These are phyloP conservation scores for Operophtera brumata DNA, from an alignment of 2,888 invertebrate species.

Conservation along the genomic window DNA sequence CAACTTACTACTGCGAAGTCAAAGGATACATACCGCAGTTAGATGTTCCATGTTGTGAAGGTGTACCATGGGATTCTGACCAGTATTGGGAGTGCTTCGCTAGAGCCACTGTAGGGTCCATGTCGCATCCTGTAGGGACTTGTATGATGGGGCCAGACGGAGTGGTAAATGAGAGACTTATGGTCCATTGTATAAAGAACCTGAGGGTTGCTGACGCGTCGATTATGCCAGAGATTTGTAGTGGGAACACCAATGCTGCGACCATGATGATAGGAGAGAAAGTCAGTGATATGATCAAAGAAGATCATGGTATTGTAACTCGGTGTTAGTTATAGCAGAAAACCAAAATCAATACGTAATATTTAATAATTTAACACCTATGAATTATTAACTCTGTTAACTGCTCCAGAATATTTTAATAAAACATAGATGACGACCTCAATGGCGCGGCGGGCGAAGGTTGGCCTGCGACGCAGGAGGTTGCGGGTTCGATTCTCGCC, in stretches of 20 bases:
- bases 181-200: conserved; percentile 53
- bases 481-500: too few relatives aligned
- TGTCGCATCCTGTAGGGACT: conserved; percentile 81
- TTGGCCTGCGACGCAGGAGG: too few relatives aligned
- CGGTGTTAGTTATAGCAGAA: not conserved
- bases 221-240: conserved; percentile 61
- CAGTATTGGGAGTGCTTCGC: conserved; percentile 84
- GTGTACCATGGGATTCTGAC: conserved; percentile 72
- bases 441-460: too few relatives aligned
- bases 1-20: conserved; percentile 52
- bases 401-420: too few relatives aligned
- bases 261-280: conserved; percentile 73
- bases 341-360: too few relatives aligned
- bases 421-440: too few relatives aligned
- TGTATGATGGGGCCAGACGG: conserved; percentile 63
- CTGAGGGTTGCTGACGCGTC: conserved; percentile 67
- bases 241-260: conserved; percentile 67
- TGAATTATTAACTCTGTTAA: too few relatives aligned
- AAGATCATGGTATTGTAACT: conserved; percentile 37
- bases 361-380: too few relatives aligned
- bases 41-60: conserved; percentile 76
- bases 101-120: conserved; percentile 75
- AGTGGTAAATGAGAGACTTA: conserved; percentile 61
- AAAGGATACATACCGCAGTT: conserved; percentile 46
- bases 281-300: conserved; percentile 67